Conservation (phyloP, 2,113 vertebrate species). For the Paracanthobrama guichenoti region DNA sequence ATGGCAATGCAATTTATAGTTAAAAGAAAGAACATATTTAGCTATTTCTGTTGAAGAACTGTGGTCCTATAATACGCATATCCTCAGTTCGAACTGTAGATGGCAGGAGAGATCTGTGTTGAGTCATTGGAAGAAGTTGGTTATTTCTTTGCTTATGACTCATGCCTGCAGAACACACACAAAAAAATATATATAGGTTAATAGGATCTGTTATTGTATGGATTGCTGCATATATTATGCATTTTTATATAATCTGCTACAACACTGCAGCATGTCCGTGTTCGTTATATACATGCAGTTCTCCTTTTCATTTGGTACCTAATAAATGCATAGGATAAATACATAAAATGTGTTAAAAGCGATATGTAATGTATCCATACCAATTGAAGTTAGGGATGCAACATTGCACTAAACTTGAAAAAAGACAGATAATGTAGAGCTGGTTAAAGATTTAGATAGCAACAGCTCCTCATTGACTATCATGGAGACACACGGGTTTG, state of each 20-base stretch:
- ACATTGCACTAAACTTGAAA: background rate
- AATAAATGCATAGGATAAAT: background rate
- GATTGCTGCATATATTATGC: background rate
- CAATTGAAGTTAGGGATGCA: background rate
- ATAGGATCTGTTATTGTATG: background rate
- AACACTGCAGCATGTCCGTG: background rate
- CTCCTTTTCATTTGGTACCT: background rate
- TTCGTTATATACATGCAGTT: background rate
- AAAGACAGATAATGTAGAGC: background rate
- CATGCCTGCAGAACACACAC: constrained; percentile 14
- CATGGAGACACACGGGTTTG: no score
- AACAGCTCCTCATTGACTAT: no score
- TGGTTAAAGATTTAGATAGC: no score
- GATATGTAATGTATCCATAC: background rate
- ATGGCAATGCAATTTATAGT: background rate
- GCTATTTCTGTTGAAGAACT: background rate
- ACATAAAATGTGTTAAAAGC: background rate
- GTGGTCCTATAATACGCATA: background rate
- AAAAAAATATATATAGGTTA: background rate
- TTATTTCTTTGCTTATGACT: constrained; percentile 29
- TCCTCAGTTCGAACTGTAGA: constrained; percentile 17
- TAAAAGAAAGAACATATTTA: background rate
- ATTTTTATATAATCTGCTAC: background rate
- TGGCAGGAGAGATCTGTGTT: background rate
- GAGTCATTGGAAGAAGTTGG: background rate